phyloP scores from a whole-genome alignment of 2,113 vertebrate genomes.

The Paracanthobrama guichenoti region DNA sequence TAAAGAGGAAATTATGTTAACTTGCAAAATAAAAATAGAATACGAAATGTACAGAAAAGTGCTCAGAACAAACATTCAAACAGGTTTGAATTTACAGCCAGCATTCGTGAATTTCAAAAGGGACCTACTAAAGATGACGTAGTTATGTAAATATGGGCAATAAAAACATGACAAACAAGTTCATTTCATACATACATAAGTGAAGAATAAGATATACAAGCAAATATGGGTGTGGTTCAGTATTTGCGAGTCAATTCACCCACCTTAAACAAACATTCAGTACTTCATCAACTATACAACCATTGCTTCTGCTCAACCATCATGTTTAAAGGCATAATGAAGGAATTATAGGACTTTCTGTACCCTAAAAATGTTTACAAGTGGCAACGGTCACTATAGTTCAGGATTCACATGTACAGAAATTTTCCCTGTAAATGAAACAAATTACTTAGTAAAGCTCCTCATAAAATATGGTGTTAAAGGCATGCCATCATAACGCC shows the following conservation, averaged over 20 bases:
- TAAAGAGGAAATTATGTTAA: constrained; percentile 23
- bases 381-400: not conserved
- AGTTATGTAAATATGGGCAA: not conserved
- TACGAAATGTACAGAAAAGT: not conserved
- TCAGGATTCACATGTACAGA: not conserved
- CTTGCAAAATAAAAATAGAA: not conserved
- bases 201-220: constrained; percentile 58
- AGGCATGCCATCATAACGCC: not conserved
- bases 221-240: constrained; percentile 75
- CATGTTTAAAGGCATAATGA: constrained; percentile 51
- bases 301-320: constrained; percentile 61
- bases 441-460: not conserved
- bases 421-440: constrained; percentile 1
- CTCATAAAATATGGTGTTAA: not conserved
- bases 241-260: constrained; percentile 72
- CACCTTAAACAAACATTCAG: constrained; percentile 76
- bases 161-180: constrained; percentile 22
- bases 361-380: not conserved
- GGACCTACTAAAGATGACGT: constrained; percentile 11
- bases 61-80: not conserved
- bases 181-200: constrained; percentile 55
- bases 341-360: constrained; percentile 40
- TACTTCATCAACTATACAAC: constrained; percentile 58
- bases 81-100: constrained; percentile 17
- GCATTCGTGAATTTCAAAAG: not conserved